Evolutionary conservation across 2,797 vertebrate genomes (phyloP), one percentile per base, ranked within the genome.

Genomic region (Podargus strigoides): DNA sequence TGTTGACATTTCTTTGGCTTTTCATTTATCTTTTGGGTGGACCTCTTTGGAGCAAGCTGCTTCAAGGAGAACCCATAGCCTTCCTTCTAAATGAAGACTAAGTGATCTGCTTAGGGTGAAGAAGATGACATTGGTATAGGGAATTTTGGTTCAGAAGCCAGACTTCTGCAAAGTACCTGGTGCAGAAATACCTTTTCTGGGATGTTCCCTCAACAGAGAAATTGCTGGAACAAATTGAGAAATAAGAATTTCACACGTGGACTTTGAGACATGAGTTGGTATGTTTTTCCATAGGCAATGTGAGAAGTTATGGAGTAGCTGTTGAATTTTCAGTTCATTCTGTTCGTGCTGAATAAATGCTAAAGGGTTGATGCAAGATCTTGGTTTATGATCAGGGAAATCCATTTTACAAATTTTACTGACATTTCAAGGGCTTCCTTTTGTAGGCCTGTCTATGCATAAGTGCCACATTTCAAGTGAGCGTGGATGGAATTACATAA

Each of bases 1-100:
- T 87, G 64, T 92, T 94, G 83, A 90, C 67, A 3, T 47, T 79
- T 79, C 89, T 85, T 91, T 93, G 87, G 86, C 74, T 87, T 96
- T 92, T 94, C 21, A 24, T 89, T 93, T 94, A 85, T 85, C 81
- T 94, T 93, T 92, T 83, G 93, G 85, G 81, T 93, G 91, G 85
- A 96, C 68, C 14, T 80, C 73, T 95, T 59, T 68, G 88, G 77
- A 85, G 36, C 64, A 74, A 68, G 34, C 27, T 90, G 53, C 46
- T 56, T 86, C 41, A 44, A 77, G 67, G 39, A 85, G 66, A 95
- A 42, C 30, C 62, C 67, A 6, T 67, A 86, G 32, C 70, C 47
- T 77, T 47, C 39, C 73, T 79, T 77, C 28, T 76, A 58, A 82
- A 73, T 62, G 37, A 90, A 89, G 80, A 44, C 70, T 68, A 62